Base-by-base conservation (phyloP, 2,113 vertebrate genomes). In the Mirounga angustirostris region DNA sequence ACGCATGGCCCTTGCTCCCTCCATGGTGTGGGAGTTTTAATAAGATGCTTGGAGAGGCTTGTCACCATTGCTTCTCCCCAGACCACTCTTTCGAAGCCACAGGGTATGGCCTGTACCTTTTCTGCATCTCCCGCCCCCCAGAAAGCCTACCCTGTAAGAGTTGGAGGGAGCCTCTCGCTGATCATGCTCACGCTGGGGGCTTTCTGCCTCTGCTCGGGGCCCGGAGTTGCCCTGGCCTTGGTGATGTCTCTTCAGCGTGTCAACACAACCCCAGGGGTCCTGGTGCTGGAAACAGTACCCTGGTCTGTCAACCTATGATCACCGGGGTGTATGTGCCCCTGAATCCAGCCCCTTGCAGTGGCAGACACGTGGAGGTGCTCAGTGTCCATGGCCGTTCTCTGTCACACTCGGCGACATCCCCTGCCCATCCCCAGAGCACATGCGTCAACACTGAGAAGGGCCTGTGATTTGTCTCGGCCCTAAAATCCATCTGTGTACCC, bases 241-340 rank as follows among this genome's bases (percentile, higher is more conserved):
- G 54, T 26, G 65, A 46, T 2, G 1, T 33, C 40, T 65, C 61
- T 83, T 30, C 3, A 11, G 54, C 18, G 24, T 28, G 33, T 40
- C 16, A 30, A 4, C 2, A 0, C 4, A 28, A 28, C 46, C 3
- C 63, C n/a, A 24, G 2, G 26, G 2, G 2, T 79, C 65, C 85
- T 30, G 16, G 4, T 30, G 24, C 56, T 36, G n/a, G 46, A 33
- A 24, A 63, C 18, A 15, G 6, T 9, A 46, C 59, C 0, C 69
- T 22, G 15, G 26, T 3, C 61, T 14, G 59, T n/a, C 28, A 3
- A 1, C 28, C 58, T 7, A 0, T 43, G 50, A 24, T 2, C 2
- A 9, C 14, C 1, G 36, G 2, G 0, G 4, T 1, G 15, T 28
- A 14, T 69, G 86, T 1, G 16, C 18, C 7, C 0, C 19, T 19